Evolutionary conservation across 2,888 invertebrate species (phyloP), one percentile per base, ranked within the genome.

Genomic region (Ctenicera cuprea): DNA sequence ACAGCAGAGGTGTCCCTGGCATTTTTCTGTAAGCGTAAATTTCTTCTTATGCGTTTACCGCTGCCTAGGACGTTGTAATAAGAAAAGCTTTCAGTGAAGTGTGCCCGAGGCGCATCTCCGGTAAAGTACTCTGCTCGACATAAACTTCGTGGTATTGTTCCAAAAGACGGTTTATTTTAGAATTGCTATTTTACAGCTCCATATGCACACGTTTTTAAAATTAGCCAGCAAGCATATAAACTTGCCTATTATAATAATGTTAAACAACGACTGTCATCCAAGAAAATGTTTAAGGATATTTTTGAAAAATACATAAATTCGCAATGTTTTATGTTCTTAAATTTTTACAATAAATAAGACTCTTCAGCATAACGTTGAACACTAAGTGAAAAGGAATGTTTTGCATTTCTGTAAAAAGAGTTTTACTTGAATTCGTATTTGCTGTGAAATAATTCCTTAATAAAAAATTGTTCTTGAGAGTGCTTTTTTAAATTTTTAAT

Each of bases 121-220:
- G 26, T 73, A 45, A 73, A 73, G 73, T 69, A 33, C 48, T 59
- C 48, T 69, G 61, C 52, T 72, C 59, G 65, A 73, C 69, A 59
- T 69, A 73, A 68, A 69, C 73, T 69, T 50, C 41, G 43, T 59
- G 69, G 69, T 65, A 64, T 69, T 69, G 69, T 73, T 73, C 69
- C 69, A 64, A 48, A 45, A 73, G 38, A 65, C 54, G n/a, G 59
- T 48, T 73, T 57, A 63, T 59, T 64, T n/a, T 41, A 54, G 45
- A 64, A 59, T 59, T 73, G 73, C 73, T 54, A 65, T 69, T 73
- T 73, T 73, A 69, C 73, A 64, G 54, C 43, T 69, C 59, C 43
- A 45, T 71, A 68, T 37, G 45, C 45, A 45, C 63, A 63, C 45
- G 16, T 16, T 61, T 38, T 61, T 3, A 38, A 38, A 61, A 38